Evolutionary conservation across 2,113 vertebrate genomes (phyloP), one percentile per base, ranked within the genome.

Genomic region (Toxotes jaculatrix): DNA sequence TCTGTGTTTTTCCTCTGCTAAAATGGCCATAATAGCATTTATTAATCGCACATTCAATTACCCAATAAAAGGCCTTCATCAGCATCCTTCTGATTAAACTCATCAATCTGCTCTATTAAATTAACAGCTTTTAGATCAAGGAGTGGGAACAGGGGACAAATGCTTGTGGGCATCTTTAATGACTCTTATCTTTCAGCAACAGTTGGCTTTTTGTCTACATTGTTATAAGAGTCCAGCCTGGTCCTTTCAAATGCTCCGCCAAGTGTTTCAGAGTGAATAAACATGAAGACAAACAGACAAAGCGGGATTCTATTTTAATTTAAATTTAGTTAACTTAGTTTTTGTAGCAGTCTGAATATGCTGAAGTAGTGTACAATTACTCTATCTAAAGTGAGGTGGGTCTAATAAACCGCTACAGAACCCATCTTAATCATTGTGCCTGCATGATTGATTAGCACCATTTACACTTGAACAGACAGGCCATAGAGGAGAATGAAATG

Each of bases 1-100:
- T 74, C 77, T 83, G 65, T 79, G 27, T 71, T 84, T 84, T 87
- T 79, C 64, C 42, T 82, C 49, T 60, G 19, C 69, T 77, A 51
- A 89, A 92, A 88, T 90, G 78, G 51, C 63, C 60, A 63, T 91
- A 91, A 90, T 89, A 77, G 76, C 66, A 60, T 90, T 90, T 93
- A 92, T 93, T 93, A 93, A 93, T 93, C 70, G 72, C 40, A 68
- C 88, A 86, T 93, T 93, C 84, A 92, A 91, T 94, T 91, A 94
- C 89, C 87, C 79, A 88, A 69, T 88, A 83, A 88, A 92, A 82
- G 60, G 43, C 72, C 79, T 87, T 83, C 68, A 64, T 90, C 91
- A 84, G 79, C 82, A 72, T 79, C 34, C 66, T 74, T 69, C 72
- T 89, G 86, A 95, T 94, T 93, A 93, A 94, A 89, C 65, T 84